Base-by-base conservation (phyloP, 2,888 invertebrate species). In the Phyllotreta cruciferae region DNA sequence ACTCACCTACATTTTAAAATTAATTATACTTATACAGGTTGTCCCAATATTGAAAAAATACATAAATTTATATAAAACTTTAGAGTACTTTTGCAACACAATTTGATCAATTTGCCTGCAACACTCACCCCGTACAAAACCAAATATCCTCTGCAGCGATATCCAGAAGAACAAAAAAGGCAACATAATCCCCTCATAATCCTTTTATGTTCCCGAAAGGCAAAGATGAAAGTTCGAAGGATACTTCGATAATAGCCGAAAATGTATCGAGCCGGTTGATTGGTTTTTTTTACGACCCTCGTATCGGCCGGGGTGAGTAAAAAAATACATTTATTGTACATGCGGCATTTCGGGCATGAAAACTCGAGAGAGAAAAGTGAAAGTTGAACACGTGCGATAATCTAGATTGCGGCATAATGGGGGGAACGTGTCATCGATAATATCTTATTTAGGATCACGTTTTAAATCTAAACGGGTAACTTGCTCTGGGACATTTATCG, bases 331-430 rank as follows among this genome's bases (percentile, higher is more conserved):
- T 41, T 60, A 56, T 44, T 54, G 44, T 63, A n/a, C 60, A 63
- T 56, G 60, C 55, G n/a, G n/a, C n/a, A n/a, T n/a, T n/a, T 60
- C 9, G 13, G 4, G 36, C 35, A 6, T 11, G 36, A 58, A 58
- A 58, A 50, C 45, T 50, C 24, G 60, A 60, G 38, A 60, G 38
- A 55, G 37, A 62, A 66, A 67, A 64, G 67, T 67, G 67, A 67
- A 67, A 67, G 62, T 56, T 60, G 36, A 57, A 60, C 63, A 64
- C 64, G 62, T 67, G 67, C 64, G 60, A 54, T 62, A 60, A 67
- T 67, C 60, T 64, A 60, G 63, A 63, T 64, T 60, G 57, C 64
- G 42, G 54, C 62, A 63, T 67, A 64, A 64, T 57, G 57, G 50
- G 8, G n/a, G n/a, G 47, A 63, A 58, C 62, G 65, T 64, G 61